Base-by-base conservation (phyloP, 2,888 invertebrate genomes). In the Dromius quadrimaculatus region DNA sequence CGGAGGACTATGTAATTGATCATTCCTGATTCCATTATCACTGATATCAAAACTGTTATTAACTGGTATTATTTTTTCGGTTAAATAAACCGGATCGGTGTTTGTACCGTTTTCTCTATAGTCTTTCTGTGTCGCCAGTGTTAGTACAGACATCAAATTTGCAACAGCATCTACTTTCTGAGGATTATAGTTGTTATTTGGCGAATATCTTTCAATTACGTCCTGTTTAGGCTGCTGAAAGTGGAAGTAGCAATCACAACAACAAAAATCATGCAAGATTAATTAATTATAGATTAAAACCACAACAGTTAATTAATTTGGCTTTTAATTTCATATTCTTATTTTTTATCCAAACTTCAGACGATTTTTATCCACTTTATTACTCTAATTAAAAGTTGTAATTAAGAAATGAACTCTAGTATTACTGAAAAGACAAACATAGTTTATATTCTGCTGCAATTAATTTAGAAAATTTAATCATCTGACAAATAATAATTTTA, bases 91-190 rank as follows among this genome's bases (percentile, higher is more conserved):
- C 15, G 47, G 13, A 1, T 69, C 62, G 13, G 70, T 70, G 36
- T 70, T 70, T 32, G 70, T 70, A 38, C 70, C 50, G 38, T 70
- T 70, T 61, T 70, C 70, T 36, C 50, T 70, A 20, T 22, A 34
- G 8, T 70, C 62, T 62, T 47, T 70, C 23, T 62, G 34, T 15
- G 61, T 17, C 15, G 62, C 70, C 36, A 70, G 13, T 57, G 45
- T 70, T 50, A 70, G 15, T 20, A 62, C 62, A 19, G 70, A 70
- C 47, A 70, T 47, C 38, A 70, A 62, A 61, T 70, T 70, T 38
- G 62, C 61, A 70, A 70, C 62, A 15, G 70, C 70, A 11, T 70
- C 70, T 36, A 62, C 45, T 50, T 70, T 70, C 22, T 43, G 15
- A n/a, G 34, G 13, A 15, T 36, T 54, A 23, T 54, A 23, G 13